These are phyloP conservation scores for Alces alces DNA, from an alignment of 2,113 vertebrate species.

Conservation along the genomic window DNA sequence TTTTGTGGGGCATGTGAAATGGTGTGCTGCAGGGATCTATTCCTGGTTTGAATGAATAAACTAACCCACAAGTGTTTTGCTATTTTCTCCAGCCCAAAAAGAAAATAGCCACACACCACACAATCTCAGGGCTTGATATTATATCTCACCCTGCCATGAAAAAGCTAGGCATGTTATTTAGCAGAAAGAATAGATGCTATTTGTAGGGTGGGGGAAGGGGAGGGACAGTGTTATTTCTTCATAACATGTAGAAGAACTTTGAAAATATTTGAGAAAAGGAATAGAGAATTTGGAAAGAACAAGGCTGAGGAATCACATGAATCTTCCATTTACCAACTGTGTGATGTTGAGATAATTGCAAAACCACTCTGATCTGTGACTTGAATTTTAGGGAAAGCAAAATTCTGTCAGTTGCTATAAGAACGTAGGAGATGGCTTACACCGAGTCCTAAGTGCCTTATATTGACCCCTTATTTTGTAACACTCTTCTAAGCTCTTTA, in stretches of 20 bases:
- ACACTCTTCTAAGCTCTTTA: background rate
- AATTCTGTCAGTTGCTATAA: background rate
- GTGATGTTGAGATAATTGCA: background rate
- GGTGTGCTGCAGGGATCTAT: background rate
- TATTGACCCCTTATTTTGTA: background rate
- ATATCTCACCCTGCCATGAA: background rate
- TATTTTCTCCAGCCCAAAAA: background rate
- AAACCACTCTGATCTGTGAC: background rate
- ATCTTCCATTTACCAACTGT: background rate
- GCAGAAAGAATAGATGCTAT: background rate
- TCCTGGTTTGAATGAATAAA: slow-evolving; percentile 22
- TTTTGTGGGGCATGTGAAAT: background rate
- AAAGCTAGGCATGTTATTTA: background rate
- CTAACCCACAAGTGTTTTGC: background rate
- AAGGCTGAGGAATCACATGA: background rate
- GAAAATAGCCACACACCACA: background rate
- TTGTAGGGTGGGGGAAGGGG: background rate
- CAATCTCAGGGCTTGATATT: background rate
- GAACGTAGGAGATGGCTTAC: background rate
- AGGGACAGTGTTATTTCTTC: background rate
- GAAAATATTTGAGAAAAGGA: background rate
- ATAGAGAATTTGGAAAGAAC: background rate
- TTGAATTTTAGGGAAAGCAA: background rate
- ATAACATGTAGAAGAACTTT: background rate
- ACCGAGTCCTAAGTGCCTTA: background rate